phyloP scores from a whole-genome alignment of 2,888 invertebrate species.

The Heteromyza rotundicornis region DNA sequence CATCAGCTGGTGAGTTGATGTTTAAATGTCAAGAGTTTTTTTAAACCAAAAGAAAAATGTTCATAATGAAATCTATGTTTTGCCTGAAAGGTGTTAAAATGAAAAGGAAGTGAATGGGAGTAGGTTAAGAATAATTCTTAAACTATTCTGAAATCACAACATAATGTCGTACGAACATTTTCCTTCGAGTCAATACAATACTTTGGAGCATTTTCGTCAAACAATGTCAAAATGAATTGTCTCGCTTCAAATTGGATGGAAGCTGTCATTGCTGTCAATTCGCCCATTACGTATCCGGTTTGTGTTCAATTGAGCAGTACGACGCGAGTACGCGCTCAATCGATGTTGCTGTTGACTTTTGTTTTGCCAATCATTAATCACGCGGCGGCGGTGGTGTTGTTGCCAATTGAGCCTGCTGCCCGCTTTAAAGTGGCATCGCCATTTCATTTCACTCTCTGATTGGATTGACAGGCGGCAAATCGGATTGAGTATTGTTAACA shows the following conservation, averaged over 20 bases:
- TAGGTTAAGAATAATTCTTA: too few species aligned
- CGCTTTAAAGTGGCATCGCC: conserved; percentile 35
- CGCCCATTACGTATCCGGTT: conserved; percentile 30
- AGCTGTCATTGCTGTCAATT: conserved; percentile 35
- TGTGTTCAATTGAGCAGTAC: conserved; percentile 19
- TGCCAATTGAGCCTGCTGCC: conserved; percentile 17
- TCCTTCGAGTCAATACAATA: too few species aligned
- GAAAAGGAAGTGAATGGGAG: too few species aligned
- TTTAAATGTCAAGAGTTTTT: too few species aligned
- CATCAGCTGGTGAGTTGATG: conserved; percentile 26
- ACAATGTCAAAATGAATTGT: too few species aligned
- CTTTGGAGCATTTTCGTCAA: too few species aligned
- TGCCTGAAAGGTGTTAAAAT: too few species aligned
- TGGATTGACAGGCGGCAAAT: conserved; percentile 29
- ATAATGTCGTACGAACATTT: too few species aligned
- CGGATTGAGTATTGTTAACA: conserved; percentile 20
- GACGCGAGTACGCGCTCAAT: not conserved
- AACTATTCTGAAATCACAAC: too few species aligned
- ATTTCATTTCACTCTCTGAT: conserved; percentile 5
- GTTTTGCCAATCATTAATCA: conserved; percentile 40
- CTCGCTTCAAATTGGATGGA: conserved; percentile 10
- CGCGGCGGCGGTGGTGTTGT: too few species aligned
- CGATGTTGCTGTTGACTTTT: conserved; percentile 22
- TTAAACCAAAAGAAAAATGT: too few species aligned
- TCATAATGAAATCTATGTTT: too few species aligned